A percentile compares a stretch with the other conserved stretches of the same genome.
Conservation (phyloP, 2,113 vertebrate genomes). For the Rhinoptilus africanus region DNA sequence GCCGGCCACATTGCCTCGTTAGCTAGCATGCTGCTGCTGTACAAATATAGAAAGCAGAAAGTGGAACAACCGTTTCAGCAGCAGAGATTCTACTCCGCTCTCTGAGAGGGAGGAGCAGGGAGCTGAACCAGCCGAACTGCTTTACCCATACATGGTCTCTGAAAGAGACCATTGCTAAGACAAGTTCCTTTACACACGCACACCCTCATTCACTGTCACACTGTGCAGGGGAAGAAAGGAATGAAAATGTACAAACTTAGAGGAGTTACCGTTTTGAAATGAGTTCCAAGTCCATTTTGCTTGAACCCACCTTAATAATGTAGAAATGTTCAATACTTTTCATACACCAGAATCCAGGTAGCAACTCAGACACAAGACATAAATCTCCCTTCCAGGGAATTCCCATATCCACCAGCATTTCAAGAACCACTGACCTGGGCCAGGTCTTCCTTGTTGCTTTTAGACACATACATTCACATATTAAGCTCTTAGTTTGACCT, state of each 20-base stretch:
- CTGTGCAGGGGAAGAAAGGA: neutral
- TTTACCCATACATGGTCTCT: conserved; percentile 77
- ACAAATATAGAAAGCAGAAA: conserved; percentile 76
- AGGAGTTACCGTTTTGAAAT: neutral
- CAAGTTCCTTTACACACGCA: conserved; percentile 8
- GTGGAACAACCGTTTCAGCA: conserved; percentile 56
- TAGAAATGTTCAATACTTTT: neutral
- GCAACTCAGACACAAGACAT: neutral
- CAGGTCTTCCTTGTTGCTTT: neutral
- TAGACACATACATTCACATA: neutral
- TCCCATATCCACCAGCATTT: neutral
- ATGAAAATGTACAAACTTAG: neutral
- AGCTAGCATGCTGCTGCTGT: conserved; percentile 45
- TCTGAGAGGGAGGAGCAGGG: conserved; percentile 66
- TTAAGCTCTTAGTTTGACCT: neutral
- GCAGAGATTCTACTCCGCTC: conserved; percentile 55
- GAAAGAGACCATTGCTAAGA: conserved; percentile 26
- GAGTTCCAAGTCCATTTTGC: neutral
- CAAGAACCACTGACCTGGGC: neutral
- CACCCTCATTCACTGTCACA: neutral
- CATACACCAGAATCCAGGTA: neutral
- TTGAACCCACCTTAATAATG: neutral
- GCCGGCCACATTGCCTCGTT: neutral
- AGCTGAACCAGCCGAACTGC: conserved; percentile 61
- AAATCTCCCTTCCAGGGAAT: neutral